These are phyloP conservation scores for Manacus vitellinus DNA, from an alignment of 2,113 vertebrate species.

Conservation along the genomic window DNA sequence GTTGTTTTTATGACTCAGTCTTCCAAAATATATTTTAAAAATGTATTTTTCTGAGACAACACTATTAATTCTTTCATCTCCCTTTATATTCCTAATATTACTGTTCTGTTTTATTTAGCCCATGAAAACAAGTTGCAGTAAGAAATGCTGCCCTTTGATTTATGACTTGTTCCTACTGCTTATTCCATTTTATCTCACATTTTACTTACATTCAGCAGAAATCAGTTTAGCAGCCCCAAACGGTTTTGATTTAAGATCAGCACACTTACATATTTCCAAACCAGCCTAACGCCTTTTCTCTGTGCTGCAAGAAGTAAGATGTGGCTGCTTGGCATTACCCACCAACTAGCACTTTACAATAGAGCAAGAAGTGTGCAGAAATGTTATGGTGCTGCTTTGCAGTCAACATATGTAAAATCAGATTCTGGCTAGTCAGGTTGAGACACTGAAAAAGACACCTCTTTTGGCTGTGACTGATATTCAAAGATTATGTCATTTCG, in stretches of 20 bases:
- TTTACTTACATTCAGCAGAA: not conserved
- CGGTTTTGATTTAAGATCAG: not conserved
- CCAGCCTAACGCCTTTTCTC: not conserved
- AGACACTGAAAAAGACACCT: not conserved
- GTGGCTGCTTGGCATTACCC: not conserved
- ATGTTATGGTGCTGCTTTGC: not conserved
- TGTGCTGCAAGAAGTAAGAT: not conserved
- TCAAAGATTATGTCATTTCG: not conserved
- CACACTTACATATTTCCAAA: not conserved
- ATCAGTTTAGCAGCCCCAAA: not conserved
- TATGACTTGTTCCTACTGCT: not conserved
- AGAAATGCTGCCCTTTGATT: not conserved
- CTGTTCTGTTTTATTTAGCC: not conserved
- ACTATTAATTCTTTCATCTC: not conserved
- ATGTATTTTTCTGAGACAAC: not conserved
- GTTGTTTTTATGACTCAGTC: not conserved
- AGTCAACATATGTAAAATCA: conserved; percentile 2
- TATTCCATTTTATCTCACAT: not conserved
- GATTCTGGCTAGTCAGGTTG: not conserved
- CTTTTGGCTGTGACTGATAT: not conserved
- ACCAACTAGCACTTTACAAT: not conserved
- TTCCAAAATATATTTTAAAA: not conserved
- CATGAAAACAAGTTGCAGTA: not conserved
- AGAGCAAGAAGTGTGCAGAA: not conserved
- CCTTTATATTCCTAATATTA: not conserved